Evolutionary conservation across 2,797 vertebrate species (phyloP).

Genomic region (Chiloscyllium punctatum): DNA sequence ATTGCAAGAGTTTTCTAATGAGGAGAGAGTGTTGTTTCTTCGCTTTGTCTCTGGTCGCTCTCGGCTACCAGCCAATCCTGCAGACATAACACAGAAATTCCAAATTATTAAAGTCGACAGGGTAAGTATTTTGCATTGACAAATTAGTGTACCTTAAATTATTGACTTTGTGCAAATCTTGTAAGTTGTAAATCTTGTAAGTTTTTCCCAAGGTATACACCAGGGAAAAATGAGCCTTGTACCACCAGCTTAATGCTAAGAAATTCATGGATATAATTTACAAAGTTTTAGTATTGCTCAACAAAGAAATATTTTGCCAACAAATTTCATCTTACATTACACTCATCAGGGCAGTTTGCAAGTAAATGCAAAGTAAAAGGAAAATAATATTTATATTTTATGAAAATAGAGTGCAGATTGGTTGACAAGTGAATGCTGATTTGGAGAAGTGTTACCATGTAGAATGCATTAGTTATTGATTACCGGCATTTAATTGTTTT

Average conservation of each 20-base stretch:
- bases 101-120: constrained; percentile 77
- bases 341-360: no score
- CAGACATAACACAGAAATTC: constrained; percentile 70
- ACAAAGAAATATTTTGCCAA: background rate
- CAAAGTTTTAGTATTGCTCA: background rate
- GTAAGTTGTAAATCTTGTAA: background rate
- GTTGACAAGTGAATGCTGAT: no score
- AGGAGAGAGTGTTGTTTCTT: constrained; percentile 72
- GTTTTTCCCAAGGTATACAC: background rate
- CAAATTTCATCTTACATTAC: no score
- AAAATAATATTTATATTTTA: no score
- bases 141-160: background rate
- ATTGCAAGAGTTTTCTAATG: constrained; percentile 72
- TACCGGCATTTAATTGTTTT: no score
- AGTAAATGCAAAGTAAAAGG: no score
- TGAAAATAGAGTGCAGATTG: no score
- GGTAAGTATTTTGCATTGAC: constrained; percentile 52
- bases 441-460: no score
- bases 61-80: constrained; percentile 66
- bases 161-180: background rate
- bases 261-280: background rate
- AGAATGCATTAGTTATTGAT: no score
- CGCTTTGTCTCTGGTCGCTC: constrained; percentile 71
- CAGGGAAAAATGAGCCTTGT: background rate
- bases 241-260: background rate